Conservation (phyloP, 2,888 invertebrate species). For the Ecdyonurus torrentis region DNA sequence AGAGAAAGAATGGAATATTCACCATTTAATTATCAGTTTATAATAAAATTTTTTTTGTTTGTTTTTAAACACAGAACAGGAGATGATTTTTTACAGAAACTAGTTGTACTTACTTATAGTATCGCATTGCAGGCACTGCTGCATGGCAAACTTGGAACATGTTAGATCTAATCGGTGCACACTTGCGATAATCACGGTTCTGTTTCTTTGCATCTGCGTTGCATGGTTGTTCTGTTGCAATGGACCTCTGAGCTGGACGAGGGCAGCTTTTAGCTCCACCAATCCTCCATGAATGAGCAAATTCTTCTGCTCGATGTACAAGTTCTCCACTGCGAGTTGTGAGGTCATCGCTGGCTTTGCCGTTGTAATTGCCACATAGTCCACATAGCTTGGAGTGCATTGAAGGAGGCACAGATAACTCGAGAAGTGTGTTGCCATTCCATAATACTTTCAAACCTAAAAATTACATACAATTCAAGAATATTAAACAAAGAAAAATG, state of each 20-base stretch:
- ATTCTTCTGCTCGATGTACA: conserved; percentile 40
- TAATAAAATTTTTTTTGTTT: no score
- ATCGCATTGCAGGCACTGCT: neutral
- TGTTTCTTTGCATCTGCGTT: conserved; percentile 13
- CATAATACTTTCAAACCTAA: conserved; percentile 67
- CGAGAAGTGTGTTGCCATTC: conserved; percentile 87
- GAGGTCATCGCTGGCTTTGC: conserved; percentile 69
- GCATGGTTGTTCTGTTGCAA: conserved; percentile 7
- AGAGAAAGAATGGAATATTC: no score
- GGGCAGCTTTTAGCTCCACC: conserved; percentile 61
- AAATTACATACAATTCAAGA: neutral
- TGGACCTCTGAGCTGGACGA: conserved; percentile 15
- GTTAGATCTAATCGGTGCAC: conserved; percentile 33
- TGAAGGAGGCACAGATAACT: conserved; percentile 56
- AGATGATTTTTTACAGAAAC: no score
- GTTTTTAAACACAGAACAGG: no score
- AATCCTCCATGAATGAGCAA: conserved; percentile 82
- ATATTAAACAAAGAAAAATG: no score
- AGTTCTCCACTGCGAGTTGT: conserved; percentile 45
- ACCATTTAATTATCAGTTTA: no score
- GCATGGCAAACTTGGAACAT: conserved; percentile 59
- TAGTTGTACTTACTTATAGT: neutral
- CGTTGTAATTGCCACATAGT: conserved; percentile 89
- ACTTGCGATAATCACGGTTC: conserved; percentile 22
- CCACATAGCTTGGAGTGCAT: conserved; percentile 72